Base-by-base conservation (phyloP, 1,140 invertebrate genomes). In the Holcopasites calliopsidis region DNA sequence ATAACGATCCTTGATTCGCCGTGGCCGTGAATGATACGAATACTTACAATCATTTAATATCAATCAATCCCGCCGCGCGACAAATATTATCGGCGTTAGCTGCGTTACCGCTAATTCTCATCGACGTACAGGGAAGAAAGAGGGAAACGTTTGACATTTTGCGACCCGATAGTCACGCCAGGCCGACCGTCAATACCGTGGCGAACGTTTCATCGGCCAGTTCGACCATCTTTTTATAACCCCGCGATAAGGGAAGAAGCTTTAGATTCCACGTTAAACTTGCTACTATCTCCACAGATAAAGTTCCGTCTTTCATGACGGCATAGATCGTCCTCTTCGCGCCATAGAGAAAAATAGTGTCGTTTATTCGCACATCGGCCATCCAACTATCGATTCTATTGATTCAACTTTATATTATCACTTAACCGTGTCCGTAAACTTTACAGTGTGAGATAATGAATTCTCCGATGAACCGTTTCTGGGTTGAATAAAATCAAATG, bases 91-190 rank as follows among this genome's bases (percentile, higher is more conserved):
- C 69, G 64, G 69, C 44, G 54, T 66, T 79, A 79, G 64, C 64
- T 54, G n/a, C 40, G 66, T 52, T 74, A 49, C 72, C 58, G 68
- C 68, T 82, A 82, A 81, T 82, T 81, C 62, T 35, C 62, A 28
- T 57, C 26, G 73, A 72, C 49, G 44, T 42, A 23, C 5, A 31
- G 16, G 10, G 21, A 60, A n/a, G 16, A 1, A 8, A 0, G 11
- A 62, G 60, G 11, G 28, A 49, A 28, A 16, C n/a, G 28, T 54
- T 3, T 31, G n/a, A 21, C n/a, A 31, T 21, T 50, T 60, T 69
- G 64, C 64, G 49, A 68, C 35, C 23, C 7, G 28, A 61, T 80
- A 58, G 72, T 80, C 44, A 68, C 68, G 79, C 44, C 68, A 76
- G 55, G 61, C 60, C 44, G 55, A 81, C 81, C 66, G 55, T 71